These are phyloP conservation scores for Mus minutoides DNA, from an alignment of 2,797 vertebrate genomes.

Conservation along the genomic window DNA sequence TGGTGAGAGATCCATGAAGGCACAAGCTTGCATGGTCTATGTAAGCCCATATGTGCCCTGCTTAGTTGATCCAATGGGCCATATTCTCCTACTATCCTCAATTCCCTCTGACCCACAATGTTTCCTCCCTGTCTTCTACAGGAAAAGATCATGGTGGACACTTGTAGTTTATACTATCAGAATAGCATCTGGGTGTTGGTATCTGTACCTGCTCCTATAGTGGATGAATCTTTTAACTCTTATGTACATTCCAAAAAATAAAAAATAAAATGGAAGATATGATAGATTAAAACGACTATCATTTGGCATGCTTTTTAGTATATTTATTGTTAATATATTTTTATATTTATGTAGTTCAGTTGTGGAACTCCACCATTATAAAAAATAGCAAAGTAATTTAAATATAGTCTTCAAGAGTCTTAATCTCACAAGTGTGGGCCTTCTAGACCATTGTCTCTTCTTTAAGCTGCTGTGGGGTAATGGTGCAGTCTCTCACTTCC, in stretches of 20 bases:
- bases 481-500: background rate
- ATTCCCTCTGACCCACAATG: background rate
- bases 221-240: background rate
- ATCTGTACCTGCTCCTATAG: background rate
- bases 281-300: background rate
- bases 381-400: background rate
- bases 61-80: background rate
- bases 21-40: background rate
- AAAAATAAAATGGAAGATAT: background rate
- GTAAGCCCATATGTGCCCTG: background rate
- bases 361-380: background rate
- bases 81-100: background rate
- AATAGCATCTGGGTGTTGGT: background rate
- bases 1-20: background rate
- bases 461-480: background rate
- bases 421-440: background rate
- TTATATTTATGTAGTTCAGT: slow-evolving; percentile 19
- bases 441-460: background rate
- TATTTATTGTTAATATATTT: background rate
- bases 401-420: background rate
- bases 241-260: background rate
- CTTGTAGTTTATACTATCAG: background rate
- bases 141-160: background rate
- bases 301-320: background rate
- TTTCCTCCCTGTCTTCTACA: background rate